Base-by-base conservation (phyloP, 2,888 invertebrate species). In the Agrochola macilenta region DNA sequence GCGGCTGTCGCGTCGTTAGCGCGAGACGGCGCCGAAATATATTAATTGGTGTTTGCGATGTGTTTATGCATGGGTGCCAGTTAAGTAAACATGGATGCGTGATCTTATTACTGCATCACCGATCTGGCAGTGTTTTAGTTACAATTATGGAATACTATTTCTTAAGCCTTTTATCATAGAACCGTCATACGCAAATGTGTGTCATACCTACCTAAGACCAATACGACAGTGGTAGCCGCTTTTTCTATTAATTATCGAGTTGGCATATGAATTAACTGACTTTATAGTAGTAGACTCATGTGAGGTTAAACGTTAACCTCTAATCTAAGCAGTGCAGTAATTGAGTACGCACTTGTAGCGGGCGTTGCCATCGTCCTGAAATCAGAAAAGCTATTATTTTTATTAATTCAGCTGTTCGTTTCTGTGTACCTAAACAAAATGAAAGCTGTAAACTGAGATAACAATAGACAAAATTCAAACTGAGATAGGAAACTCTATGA, bases 1-100 rank as follows among this genome's bases (percentile, higher is more conserved):
- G 65, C 65, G 65, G 52, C 30, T 65, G 68, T 64, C 63, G 63
- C 60, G 49, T 12, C 61, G 30, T 4, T 23, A n/a, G 46, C 57
- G 12, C 58, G 26, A 76, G 26, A 54, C 39, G 46, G 35, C 43
- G 63, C 20, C 14, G 20, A 43, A 69, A 49, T 82, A 30, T 65
- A 80, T 70, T 84, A 84, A 84, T 76, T 84, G 68, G 23, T 76
- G 70, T 76, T 69, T 69, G 65, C 52, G 30, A 70, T 76, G 61
- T 71, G 64, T 77, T 68, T 64, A 68, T 63, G 52, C 66, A 58
- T 35, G 14, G 43, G 14, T 20, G 52, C 14, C n/a, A 9, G 26
- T 77, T 35, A 1, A 66, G 49, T 49, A 17, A 68, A 35, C 66
- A 43, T 7, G 43, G 11, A 35, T 30, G 49, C 35, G 14, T 52